phyloP scores from a whole-genome alignment of 2,797 vertebrate species.

The Masticophis lateralis region DNA sequence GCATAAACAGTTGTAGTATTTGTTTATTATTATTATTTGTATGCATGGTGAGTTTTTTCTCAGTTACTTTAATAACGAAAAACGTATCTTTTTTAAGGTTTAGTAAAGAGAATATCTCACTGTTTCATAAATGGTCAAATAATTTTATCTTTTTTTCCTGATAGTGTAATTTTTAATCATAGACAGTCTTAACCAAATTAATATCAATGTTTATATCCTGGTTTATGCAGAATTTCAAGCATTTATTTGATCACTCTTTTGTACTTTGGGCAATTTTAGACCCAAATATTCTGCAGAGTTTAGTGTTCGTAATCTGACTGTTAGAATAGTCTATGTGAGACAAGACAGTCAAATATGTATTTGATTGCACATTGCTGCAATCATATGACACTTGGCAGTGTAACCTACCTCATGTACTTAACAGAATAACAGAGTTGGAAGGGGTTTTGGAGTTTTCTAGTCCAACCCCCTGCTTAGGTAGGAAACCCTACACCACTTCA shows the following conservation, averaged over 20 bases:
- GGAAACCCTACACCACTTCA: background rate
- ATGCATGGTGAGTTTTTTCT: background rate
- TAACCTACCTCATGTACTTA: background rate
- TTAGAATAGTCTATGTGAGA: background rate
- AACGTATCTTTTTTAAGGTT: background rate
- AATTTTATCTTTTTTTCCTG: background rate
- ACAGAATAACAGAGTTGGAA: background rate
- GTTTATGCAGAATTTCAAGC: background rate
- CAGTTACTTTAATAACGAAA: background rate
- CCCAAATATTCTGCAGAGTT: background rate
- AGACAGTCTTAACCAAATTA: background rate
- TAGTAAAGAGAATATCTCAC: background rate
- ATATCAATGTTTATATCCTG: background rate
- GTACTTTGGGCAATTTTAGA: background rate
- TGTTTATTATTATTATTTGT: background rate
- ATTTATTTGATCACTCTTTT: background rate
- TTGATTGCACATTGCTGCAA: background rate
- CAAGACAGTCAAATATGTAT: background rate
- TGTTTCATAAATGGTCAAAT: background rate
- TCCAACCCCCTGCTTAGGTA: background rate
- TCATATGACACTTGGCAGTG: background rate
- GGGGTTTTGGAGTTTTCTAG: background rate
- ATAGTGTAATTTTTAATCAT: background rate
- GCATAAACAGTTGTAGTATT: background rate
- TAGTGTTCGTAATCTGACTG: background rate